phyloP scores from a whole-genome alignment of 1,140 invertebrate species.

The Eriocheir sinensis region DNA sequence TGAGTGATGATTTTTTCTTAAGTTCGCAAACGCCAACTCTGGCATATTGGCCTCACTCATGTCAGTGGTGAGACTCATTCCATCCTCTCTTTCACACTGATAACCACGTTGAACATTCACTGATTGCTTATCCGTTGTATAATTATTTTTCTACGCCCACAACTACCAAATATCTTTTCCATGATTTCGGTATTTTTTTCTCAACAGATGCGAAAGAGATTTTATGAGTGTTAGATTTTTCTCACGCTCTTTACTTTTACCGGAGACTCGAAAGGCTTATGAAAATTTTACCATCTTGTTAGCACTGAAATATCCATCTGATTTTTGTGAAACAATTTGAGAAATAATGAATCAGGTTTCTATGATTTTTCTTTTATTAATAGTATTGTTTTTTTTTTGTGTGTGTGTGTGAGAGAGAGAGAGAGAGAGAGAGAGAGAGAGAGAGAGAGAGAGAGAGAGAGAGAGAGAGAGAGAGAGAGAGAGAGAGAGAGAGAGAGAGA shows the following conservation, averaged over 20 bases:
- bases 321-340: too few relatives aligned
- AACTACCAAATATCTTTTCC: neutral
- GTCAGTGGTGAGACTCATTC: too few relatives aligned
- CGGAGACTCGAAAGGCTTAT: neutral
- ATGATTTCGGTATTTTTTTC: neutral
- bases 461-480: neutral
- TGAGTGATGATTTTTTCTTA: too few relatives aligned
- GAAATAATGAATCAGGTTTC: neutral
- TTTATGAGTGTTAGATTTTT: neutral
- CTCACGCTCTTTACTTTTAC: neutral
- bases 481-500: constrained; percentile 13
- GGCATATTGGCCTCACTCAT: too few relatives aligned
- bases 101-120: neutral
- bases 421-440: neutral
- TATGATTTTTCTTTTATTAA: neutral
- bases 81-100: too few relatives aligned
- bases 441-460: neutral
- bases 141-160: neutral
- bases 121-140: neutral
- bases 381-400: too few relatives aligned
- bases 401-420: neutral
- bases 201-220: neutral
- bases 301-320: neutral
- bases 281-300: neutral
- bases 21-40: too few relatives aligned